A percentile compares a stretch with the other conserved stretches of the same genome.
phyloP scores from a whole-genome alignment of 64 coral and sea anemone species.

The Catalaphyllia jardinei region DNA sequence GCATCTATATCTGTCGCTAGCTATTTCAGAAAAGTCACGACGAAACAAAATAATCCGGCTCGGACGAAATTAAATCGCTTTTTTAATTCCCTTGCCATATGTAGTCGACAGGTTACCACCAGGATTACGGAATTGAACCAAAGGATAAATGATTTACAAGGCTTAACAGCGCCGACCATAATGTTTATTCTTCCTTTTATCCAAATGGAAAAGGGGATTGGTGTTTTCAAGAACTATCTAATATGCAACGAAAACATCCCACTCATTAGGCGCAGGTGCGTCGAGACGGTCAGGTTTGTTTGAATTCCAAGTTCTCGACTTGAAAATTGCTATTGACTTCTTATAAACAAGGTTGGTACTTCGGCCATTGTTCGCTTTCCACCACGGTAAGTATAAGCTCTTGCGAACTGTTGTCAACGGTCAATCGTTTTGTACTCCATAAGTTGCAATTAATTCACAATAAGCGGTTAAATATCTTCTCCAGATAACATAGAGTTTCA shows the following conservation, averaged over 20 bases:
- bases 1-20: neutral
- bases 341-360: neutral
- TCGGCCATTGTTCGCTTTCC: neutral
- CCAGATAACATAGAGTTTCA: too few species aligned
- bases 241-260: constrained; percentile 6
- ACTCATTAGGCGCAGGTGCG: neutral
- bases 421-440: too few species aligned
- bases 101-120: neutral
- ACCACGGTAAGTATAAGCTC: neutral
- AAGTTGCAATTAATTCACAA: too few species aligned
- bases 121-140: neutral
- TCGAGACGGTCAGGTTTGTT: too few species aligned
- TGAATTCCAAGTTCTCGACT: constrained; percentile 2
- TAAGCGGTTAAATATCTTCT: too few species aligned
- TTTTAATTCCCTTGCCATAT: neutral
- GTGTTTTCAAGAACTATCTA: constrained; percentile 7
- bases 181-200: constrained; percentile 6
- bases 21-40: neutral
- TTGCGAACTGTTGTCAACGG: too few species aligned
- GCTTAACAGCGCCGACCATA: neutral
- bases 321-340: constrained; percentile 24
- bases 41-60: neutral
- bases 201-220: neutral
- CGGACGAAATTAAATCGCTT: neutral
- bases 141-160: constrained; percentile 29